phyloP scores from a whole-genome alignment of 2,888 invertebrate species.

The Brenthis ino region DNA sequence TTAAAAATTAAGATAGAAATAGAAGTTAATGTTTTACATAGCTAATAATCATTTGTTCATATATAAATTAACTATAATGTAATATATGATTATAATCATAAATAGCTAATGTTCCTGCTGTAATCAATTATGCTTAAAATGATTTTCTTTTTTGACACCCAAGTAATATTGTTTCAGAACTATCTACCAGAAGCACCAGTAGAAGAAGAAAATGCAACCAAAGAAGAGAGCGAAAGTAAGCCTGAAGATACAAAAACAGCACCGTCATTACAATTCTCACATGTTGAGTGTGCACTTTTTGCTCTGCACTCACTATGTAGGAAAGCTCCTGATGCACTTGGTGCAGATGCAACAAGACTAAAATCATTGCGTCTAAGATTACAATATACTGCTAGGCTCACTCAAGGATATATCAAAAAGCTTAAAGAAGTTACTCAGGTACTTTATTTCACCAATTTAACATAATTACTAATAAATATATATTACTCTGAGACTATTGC shows the following conservation, averaged over 20 bases:
- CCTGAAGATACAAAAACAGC: slow-evolving; percentile 68
- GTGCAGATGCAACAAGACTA: slow-evolving; percentile 86
- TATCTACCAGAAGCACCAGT: slow-evolving; percentile 94
- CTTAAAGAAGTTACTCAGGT: slow-evolving; percentile 84
- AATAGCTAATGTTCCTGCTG: too few relatives aligned
- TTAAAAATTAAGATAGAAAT: too few relatives aligned
- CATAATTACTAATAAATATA: background rate
- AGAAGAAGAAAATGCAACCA: slow-evolving; percentile 60
- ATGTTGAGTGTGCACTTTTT: slow-evolving; percentile 95
- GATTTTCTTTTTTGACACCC: too few relatives aligned
- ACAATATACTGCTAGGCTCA: slow-evolving; percentile 95
- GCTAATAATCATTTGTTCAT: too few relatives aligned
- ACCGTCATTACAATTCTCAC: slow-evolving; percentile 95
- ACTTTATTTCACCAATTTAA: slow-evolving; percentile 29
- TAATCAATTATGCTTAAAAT: too few relatives aligned
- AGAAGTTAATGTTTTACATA: too few relatives aligned
- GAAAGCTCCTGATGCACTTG: slow-evolving; percentile 88
- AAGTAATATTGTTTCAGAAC: slow-evolving; percentile 78
- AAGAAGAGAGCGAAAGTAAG: slow-evolving; percentile 63
- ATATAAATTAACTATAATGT: too few relatives aligned
- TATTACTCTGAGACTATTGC: too few relatives aligned
- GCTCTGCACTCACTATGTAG: slow-evolving; percentile 89
- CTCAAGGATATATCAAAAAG: slow-evolving; percentile 91
- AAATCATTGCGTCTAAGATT: slow-evolving; percentile 93
- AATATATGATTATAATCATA: too few relatives aligned